Evolutionary conservation across 2,113 vertebrate species (phyloP), one percentile per base, ranked within the genome.

Genomic region (Tachysurus vachellii): DNA sequence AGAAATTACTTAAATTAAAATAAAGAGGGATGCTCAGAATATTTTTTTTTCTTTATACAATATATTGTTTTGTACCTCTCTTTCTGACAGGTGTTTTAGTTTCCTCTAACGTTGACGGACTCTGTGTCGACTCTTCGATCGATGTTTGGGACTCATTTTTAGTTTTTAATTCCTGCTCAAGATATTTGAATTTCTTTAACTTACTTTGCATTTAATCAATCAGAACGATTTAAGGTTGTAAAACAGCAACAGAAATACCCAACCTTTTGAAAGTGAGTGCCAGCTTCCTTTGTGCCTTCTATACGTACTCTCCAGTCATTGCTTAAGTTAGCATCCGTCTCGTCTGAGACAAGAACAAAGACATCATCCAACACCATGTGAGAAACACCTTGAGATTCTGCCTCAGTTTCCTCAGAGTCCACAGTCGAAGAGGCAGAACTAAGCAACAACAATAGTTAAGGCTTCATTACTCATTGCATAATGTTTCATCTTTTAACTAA

Each of bases 281-380:
- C 75, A n/a, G 77, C 11, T 28, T 21, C 68, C 28, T 68, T 21
- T 64, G 61, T 62, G 44, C 23, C 12, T n/a, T 84, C 82, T 14
- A 50, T 0, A 66, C 53, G 19, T n/a, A 56, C 21, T 57, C 31
- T 31, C 31, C 53, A 59, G 64, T 86, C 36, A 4, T 28, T 1
- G 28, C 14, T 26, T 68, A 86, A 66, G 21, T 70, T 66, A 56
- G 64, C 73, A 57, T 76, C 84, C 28, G 21, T 86, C 23, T 70
- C 85, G 6, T 85, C 88, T 21, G 70, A 76, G n/a, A 86, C 80
- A 61, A 86, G 86, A 54, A 87, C 85, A 28, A 87, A 80, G 76
- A 82, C 50, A 77, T 88, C 85, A 75, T 50, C 47, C 6, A 84
- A n/a, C 42, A 87, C 57, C 28, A 75, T 64, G 66, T 86, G 79